Evolutionary conservation across 2,888 invertebrate genomes (phyloP), one percentile per base, ranked within the genome.

Genomic region (Mantis religiosa): DNA sequence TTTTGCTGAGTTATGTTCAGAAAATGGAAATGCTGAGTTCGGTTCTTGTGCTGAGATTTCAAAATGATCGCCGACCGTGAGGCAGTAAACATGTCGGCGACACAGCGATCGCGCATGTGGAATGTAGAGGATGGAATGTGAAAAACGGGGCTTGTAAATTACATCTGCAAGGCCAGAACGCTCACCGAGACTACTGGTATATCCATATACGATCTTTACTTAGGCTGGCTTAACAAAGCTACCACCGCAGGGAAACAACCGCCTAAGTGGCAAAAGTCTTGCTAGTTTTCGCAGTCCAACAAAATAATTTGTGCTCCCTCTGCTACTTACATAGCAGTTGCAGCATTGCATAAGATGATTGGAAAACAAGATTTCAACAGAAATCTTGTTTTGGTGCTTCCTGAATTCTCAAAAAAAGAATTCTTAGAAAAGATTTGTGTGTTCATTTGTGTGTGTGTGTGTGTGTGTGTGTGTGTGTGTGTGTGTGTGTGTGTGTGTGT

Each of bases 21-120:
- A 86, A 86, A 86, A 86, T 81, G 86, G 81, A 71, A 86, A 86
- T 86, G 86, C 54, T 28, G 34, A 85, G 54, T 85, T 85, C 28
- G 81, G 28, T 81, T 86, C 81, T 54, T 85, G 54, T 71, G 54
- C 54, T 71, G 85, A 71, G 20, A 28, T 28, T 27, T 71, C 4
- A 15, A 86, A 86, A 81, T 71, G 27, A 86, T 41, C 28, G n/a
- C 47, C 86, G 14, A 28, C 28, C 12, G 71, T 27, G 2, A 14
- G 20, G 54, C 71, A 86, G 15, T 86, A 27, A 71, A 28, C 14
- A 86, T 28, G 86, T 86, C 28, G 81, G 28, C 81, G 30, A 27
- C 71, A 30, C 25, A 71, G 20, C 54, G 54, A 71, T 71, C 54
- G 54, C 3, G 54, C 20, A 71, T 71, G 54, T 71, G 54, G 54